phyloP scores from a whole-genome alignment of 2,888 invertebrate genomes.

The Argyra leucocephala region DNA sequence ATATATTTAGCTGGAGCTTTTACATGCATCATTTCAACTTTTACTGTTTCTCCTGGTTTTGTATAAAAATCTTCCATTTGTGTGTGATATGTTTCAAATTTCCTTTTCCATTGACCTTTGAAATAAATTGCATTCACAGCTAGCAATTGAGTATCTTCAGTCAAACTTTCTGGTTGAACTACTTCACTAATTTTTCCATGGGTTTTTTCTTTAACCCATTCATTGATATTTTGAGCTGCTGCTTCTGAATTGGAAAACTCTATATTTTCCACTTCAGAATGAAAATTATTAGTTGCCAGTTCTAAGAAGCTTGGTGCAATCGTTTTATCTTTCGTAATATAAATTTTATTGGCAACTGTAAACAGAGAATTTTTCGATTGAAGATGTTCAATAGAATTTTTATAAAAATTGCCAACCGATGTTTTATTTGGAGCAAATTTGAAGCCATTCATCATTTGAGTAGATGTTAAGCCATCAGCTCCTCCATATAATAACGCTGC shows the following conservation, averaged over 20 bases:
- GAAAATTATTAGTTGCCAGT: too few species aligned
- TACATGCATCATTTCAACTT: conserved; percentile 64
- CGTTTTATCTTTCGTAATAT: conserved; percentile 50
- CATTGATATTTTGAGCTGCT: conserved; percentile 58
- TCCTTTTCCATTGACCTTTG: conserved; percentile 68
- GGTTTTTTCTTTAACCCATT: conserved; percentile 74
- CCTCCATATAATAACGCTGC: conserved; percentile 60
- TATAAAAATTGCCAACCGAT: conserved; percentile 18
- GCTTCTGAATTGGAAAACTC: conserved; percentile 49
- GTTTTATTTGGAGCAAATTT: conserved; percentile 27
- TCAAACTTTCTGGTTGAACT: conserved; percentile 52
- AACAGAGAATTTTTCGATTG: too few species aligned
- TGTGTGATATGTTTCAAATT: conserved; percentile 55
- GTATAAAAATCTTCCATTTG: conserved; percentile 57
- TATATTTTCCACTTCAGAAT: conserved; percentile 55
- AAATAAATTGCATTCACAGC: conserved; percentile 80
- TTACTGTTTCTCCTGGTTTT: conserved; percentile 45
- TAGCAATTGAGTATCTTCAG: conserved; percentile 54
- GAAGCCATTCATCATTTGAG: conserved; percentile 48
- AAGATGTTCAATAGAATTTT: conserved; percentile 16
- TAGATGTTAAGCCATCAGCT: conserved; percentile 49
- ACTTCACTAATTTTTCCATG: conserved; percentile 73
- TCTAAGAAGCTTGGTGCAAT: too few species aligned
- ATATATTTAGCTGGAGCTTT: conserved; percentile 47
- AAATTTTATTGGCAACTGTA: conserved; percentile 66